A percentile compares a stretch with the other conserved stretches of the same genome.
Evolutionary conservation across 2,888 invertebrate species (phyloP).

Genomic region (Coleophora flavipennella): DNA sequence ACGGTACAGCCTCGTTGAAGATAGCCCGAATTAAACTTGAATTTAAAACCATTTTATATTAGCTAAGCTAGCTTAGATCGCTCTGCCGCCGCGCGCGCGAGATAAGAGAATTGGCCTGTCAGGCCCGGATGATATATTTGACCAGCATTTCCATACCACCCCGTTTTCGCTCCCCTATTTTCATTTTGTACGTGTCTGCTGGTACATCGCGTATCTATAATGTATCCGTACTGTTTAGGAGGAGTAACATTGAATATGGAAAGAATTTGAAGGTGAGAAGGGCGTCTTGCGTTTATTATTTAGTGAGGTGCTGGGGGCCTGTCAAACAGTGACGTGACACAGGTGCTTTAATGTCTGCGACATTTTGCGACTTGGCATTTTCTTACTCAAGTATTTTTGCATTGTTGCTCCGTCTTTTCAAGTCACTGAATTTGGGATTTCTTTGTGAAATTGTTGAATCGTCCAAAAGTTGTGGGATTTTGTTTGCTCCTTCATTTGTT

Average conservation of each 20-base stretch:
- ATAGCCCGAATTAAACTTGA: constrained; percentile 71
- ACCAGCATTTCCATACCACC: constrained; percentile 87
- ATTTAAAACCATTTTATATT: constrained; percentile 74
- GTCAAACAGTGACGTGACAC: constrained; percentile 36
- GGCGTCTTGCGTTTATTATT: constrained; percentile 42
- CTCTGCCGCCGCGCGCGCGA: constrained; percentile 72
- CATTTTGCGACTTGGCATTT: too few relatives aligned
- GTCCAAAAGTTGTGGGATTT: too few relatives aligned
- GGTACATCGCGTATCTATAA: constrained; percentile 58
- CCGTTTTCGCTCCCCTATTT: constrained; percentile 56
- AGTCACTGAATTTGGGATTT: too few relatives aligned
- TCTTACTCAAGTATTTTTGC: too few relatives aligned
- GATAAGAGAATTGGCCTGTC: constrained; percentile 93
- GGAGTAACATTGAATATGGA: constrained; percentile 54
- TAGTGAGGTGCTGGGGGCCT: constrained; percentile 47
- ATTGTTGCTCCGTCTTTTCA: too few relatives aligned
- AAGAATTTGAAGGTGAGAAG: constrained; percentile 53
- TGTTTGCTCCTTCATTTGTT: too few relatives aligned
- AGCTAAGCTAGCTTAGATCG: constrained; percentile 73
- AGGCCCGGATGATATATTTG: constrained; percentile 92
- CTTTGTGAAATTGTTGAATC: too few relatives aligned
- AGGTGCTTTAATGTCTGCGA: too few relatives aligned
- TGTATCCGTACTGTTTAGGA: constrained; percentile 63
- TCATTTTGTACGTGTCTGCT: constrained; percentile 73
- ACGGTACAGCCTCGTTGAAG: constrained; percentile 55